A percentile compares a stretch with the other conserved stretches of the same genome.
Conservation (phyloP, 2,888 invertebrate genomes). For the Argyra leucocephala region DNA sequence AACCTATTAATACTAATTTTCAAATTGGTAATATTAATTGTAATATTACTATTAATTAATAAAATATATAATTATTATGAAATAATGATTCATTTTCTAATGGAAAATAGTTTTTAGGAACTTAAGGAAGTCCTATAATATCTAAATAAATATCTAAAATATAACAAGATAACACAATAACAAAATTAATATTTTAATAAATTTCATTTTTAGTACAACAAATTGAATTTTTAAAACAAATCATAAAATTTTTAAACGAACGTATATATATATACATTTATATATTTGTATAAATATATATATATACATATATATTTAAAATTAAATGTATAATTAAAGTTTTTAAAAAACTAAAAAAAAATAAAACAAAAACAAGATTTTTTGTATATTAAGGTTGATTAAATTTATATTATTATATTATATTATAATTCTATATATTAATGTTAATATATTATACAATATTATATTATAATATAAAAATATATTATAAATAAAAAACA, state of each 20-base stretch:
- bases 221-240: not conserved
- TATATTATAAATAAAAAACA: not conserved
- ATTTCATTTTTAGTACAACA: not conserved
- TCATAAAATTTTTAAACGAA: not conserved
- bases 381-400: conserved; percentile 6
- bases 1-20: too few relatives aligned
- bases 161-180: too few relatives aligned
- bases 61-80: too few relatives aligned
- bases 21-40: too few relatives aligned
- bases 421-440: conserved; percentile 6
- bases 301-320: not conserved
- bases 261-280: too few relatives aligned
- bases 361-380: not conserved
- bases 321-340: not conserved
- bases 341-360: not conserved
- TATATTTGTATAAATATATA: conserved; percentile 1
- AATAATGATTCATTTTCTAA: too few relatives aligned
- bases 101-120: too few relatives aligned
- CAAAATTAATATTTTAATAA: conserved; percentile 4
- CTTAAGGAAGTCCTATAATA: too few relatives aligned
- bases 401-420: not conserved
- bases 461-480: not conserved
- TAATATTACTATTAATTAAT: too few relatives aligned
- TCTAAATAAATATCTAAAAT: too few relatives aligned
- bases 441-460: not conserved